These are phyloP conservation scores for Bombylius major DNA, from an alignment of 2,888 invertebrate genomes.

Conservation along the genomic window DNA sequence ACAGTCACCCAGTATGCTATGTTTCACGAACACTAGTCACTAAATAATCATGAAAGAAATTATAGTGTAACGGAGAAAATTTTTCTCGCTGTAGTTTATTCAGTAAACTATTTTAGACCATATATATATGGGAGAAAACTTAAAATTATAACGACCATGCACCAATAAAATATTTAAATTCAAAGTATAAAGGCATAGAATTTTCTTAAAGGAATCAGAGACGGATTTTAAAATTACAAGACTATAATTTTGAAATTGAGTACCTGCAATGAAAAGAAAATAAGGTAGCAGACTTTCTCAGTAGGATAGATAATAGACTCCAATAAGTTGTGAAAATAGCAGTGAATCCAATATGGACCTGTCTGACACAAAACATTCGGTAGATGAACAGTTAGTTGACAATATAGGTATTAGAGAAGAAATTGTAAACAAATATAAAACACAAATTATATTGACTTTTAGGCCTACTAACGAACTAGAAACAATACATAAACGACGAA, in stretches of 20 bases:
- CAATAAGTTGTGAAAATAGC: slow-evolving; percentile 3
- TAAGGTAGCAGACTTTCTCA: too few relatives aligned
- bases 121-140: too few relatives aligned
- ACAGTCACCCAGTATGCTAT: slow-evolving; percentile 2
- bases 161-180: too few relatives aligned
- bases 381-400: slow-evolving; percentile 6
- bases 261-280: slow-evolving; percentile 12
- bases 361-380: slow-evolving; percentile 6
- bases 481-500: too few relatives aligned
- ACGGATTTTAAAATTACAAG: too few relatives aligned
- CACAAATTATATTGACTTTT: too few relatives aligned
- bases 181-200: slow-evolving; percentile 9
- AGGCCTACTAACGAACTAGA: too few relatives aligned
- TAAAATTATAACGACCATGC: too few relatives aligned
- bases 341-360: slow-evolving; percentile 2
- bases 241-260: slow-evolving; percentile 12
- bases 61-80: not conserved
- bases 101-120: slow-evolving; percentile 10
- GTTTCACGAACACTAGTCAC: not conserved
- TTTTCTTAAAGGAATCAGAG: slow-evolving; percentile 7
- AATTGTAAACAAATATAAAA: too few relatives aligned
- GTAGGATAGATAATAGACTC: slow-evolving; percentile 6
- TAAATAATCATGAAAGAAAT: not conserved
- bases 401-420: slow-evolving; percentile 1
- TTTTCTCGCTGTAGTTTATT: slow-evolving; percentile 4